Evolutionary conservation across 1,140 invertebrate species (phyloP).

Genomic region (Contarinia nasturtii): DNA sequence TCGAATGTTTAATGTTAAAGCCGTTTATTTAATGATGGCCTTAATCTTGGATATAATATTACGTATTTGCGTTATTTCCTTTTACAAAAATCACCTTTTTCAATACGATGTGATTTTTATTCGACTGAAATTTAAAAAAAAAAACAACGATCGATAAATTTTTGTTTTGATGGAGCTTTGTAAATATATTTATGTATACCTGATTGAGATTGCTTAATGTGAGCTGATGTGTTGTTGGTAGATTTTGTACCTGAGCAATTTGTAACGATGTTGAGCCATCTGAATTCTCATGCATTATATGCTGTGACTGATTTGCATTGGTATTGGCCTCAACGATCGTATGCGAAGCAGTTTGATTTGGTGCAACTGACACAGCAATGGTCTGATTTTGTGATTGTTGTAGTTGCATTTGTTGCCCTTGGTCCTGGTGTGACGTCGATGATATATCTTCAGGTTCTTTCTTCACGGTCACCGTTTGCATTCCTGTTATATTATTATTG

Average conservation of each 20-base stretch:
- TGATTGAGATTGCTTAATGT: constrained; percentile 21
- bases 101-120: no score
- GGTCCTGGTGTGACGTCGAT: background rate
- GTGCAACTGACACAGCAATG: background rate
- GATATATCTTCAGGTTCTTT: constrained; percentile 20
- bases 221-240: constrained; percentile 21
- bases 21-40: no score
- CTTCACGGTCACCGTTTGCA: constrained; percentile 22
- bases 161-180: background rate
- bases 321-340: background rate
- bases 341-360: no score
- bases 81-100: no score
- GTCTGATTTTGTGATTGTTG: background rate
- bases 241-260: constrained; percentile 22
- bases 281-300: constrained; percentile 20
- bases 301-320: constrained; percentile 2
- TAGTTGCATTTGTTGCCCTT: no score
- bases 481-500: constrained; percentile 4
- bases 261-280: constrained; percentile 19
- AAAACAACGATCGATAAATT: background rate
- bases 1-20: no score
- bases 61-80: no score
- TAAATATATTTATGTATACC: constrained; percentile 15
- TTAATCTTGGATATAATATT: no score
- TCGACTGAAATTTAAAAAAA: no score